Base-by-base conservation (phyloP, 2,797 vertebrate species). In the Trematomus bernacchii region DNA sequence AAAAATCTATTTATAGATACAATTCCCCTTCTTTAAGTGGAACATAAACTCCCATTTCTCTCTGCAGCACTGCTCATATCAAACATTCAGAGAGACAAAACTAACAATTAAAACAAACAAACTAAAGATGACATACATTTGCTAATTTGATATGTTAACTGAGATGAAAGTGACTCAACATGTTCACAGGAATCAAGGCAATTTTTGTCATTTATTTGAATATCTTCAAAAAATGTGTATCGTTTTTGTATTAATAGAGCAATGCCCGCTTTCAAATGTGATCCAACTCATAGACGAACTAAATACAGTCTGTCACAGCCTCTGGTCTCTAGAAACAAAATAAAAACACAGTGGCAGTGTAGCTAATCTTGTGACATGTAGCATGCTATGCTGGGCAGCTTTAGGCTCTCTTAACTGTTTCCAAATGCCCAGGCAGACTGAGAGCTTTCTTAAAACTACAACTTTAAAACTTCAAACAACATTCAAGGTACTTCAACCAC, bases 281-380 rank as follows among this genome's bases (percentile, higher is more conserved):
- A 78, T 77, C 58, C 46, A 64, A 80, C 71, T 86, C 69, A 80
- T 62, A 59, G 68, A 77, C 71, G 55, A 63, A 77, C 86, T 55
- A 85, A 79, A 83, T 62, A 74, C 65, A 79, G 54, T 16, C 77
- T 51, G 71, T 84, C 70, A 65, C 71, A 83, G 88, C 91, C 85
- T 83, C 87, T 85, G 85, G 86, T 92, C 87, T 83, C 67, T 86
- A 80, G 77, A 77, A 91, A 89, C 83, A 69, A 90, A 89, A 90
- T 85, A 86, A 84, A 92, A 89, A 90, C 85, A 92, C 74, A 71
- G 50, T 59, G 58, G 71, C 72, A 73, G 80, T 77, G 73, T 55
- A 83, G 77, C 78, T 73, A 84, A 87, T 87, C 89, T 91, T 91
- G 93, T 91, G 90, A 92, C 85, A 91, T 82, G 85, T 87, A 89